These are phyloP conservation scores for Cyphomyrus discorhynchus DNA, from an alignment of 2,113 vertebrate genomes.

Conservation along the genomic window DNA sequence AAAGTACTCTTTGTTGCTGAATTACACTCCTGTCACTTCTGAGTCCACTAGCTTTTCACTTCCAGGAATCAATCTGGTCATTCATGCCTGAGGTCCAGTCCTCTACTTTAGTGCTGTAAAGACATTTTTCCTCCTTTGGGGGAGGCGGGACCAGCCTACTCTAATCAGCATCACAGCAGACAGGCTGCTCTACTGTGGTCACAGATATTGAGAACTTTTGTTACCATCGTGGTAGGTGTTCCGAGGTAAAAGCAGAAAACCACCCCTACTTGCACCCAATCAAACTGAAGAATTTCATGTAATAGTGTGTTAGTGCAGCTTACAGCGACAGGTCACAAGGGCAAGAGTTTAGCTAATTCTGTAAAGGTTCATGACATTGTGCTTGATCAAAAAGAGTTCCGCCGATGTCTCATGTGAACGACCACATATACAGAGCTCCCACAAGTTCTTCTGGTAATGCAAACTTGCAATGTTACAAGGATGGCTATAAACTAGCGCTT, in stretches of 20 bases:
- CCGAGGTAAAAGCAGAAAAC: neutral
- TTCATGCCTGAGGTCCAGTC: slow-evolving; percentile 8
- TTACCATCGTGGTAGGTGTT: neutral
- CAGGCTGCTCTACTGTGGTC: neutral
- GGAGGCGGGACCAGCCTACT: neutral
- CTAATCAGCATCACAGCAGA: neutral
- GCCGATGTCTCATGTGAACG: neutral
- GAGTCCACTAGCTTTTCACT: neutral
- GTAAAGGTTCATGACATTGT: neutral
- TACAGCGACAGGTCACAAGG: neutral
- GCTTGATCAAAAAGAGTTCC: neutral
- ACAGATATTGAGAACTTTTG: neutral
- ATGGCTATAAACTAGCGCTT: neutral
- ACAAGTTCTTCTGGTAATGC: neutral
- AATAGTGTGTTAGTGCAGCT: neutral
- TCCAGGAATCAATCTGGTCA: neutral
- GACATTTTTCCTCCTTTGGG: neutral
- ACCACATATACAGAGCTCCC: neutral
- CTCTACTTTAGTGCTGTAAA: neutral
- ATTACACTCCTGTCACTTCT: neutral
- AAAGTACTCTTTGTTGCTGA: neutral
- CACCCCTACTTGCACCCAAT: neutral
- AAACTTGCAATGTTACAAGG: neutral
- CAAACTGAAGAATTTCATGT: neutral
- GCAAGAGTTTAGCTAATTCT: neutral